Evolutionary conservation across 2,797 vertebrate genomes (phyloP).

Genomic region (Fistularia tabacaria): DNA sequence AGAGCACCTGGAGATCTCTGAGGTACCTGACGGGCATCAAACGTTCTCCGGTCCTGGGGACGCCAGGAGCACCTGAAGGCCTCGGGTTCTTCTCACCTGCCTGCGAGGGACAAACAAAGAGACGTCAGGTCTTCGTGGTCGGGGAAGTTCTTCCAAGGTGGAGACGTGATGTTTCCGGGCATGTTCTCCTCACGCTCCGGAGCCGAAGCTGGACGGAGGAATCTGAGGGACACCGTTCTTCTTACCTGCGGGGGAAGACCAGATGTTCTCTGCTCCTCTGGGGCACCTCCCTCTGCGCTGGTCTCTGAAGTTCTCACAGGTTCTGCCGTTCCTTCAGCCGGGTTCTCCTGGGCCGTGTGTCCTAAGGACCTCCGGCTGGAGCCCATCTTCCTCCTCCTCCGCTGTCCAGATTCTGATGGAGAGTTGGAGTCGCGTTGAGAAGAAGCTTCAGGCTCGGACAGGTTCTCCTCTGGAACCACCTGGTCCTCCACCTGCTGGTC

Average conservation of each 20-base stretch:
- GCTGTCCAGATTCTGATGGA: conserved; percentile 31
- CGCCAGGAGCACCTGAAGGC: conserved; percentile 3
- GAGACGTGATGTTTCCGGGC: too few relatives aligned
- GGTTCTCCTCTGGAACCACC: conserved; percentile 3
- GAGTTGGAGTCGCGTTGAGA: conserved; percentile 8
- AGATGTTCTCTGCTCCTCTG: too few relatives aligned
- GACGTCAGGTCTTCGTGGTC: not conserved
- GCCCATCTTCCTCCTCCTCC: conserved; percentile 63
- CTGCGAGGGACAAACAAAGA: conserved; percentile 31
- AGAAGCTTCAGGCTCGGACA: conserved; percentile 10
- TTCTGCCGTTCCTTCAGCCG: not conserved
- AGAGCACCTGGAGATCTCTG: too few relatives aligned
- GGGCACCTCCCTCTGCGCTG: conserved; percentile 18
- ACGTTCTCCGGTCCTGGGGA: conserved; percentile 7
- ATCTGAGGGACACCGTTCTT: too few relatives aligned
- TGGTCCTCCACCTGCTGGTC: conserved; percentile 21
- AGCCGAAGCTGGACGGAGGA: too few relatives aligned
- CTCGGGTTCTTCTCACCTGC: conserved; percentile 20
- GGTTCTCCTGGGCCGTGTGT: not conserved
- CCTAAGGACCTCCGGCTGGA: conserved; percentile 46
- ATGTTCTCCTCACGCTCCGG: too few relatives aligned
- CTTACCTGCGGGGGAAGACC: too few relatives aligned
- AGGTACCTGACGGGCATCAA: conserved; percentile 28
- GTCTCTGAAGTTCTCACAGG: not conserved
- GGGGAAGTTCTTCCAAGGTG: too few relatives aligned